Conservation (phyloP, 2,797 vertebrate species). For the Mormyrops attenuatus region DNA sequence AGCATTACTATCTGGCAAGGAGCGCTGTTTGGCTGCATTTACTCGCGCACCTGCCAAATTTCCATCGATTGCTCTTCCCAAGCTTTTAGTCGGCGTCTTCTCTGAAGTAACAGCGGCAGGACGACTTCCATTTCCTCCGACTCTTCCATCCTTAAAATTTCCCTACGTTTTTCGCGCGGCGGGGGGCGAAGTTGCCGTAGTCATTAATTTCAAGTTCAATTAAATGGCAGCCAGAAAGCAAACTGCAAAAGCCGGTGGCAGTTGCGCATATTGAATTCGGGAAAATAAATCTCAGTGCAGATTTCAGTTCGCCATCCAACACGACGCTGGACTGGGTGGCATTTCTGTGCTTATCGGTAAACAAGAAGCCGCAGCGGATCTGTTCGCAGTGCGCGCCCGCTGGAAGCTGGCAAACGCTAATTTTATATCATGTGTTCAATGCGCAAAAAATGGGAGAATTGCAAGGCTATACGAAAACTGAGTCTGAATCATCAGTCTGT, state of each 20-base stretch:
- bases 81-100: neutral
- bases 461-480: neutral
- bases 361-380: neutral
- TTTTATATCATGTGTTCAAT: neutral
- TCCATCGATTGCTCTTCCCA: neutral
- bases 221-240: neutral
- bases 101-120: neutral
- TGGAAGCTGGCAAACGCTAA: no score
- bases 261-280: neutral
- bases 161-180: neutral
- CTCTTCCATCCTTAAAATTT: neutral
- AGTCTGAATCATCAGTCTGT: constrained; percentile 4
- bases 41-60: neutral
- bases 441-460: neutral
- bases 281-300: neutral
- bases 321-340: neutral
- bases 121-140: neutral
- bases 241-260: neutral
- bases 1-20: neutral
- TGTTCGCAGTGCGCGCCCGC: no score
- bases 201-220: constrained; percentile 10
- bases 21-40: neutral
- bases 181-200: neutral
- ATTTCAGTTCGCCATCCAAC: neutral
- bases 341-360: neutral